Evolutionary conservation across 1,140 invertebrate species (phyloP), one percentile per base, ranked within the genome.

Genomic region (Trachymyrmex septentrionalis): DNA sequence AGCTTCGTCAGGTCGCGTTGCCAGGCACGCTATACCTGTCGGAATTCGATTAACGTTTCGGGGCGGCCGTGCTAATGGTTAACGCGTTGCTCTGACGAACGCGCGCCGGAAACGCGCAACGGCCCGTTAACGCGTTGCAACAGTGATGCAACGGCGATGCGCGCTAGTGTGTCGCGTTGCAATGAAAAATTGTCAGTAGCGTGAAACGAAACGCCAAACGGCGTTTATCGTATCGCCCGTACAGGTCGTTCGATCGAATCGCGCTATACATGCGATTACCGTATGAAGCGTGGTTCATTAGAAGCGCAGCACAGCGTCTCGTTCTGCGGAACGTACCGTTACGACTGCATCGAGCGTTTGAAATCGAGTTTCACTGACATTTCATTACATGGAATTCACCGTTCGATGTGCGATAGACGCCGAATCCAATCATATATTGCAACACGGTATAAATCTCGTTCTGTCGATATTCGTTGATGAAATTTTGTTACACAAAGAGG

Each of bases 11-110:
- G 76, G 64, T 75, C 66, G 69, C 81, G 59, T 77, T 69, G 67
- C 86, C 50, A 82, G 75, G 72, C 73, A 80, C 82, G 77, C 82
- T 77, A 69, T 81, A 85, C 67, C 78, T 76, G 76, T 84, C 85
- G 85, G 78, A 80, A 92, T 90, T 92, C 91, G 86, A 92, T 92
- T 92, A 92, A 71, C 84, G 71, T 86, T 86, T 86, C 55, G 66
- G 77, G 55, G 64, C 55, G 44, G 85, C 53, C 27, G 61, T 64
- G 73, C 81, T 86, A 86, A 87, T 87, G 76, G 84, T 86, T 87
- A 87, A 86, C 85, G 85, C 85, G 59, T 78, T 86, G 84, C 50
- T 38, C 30, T 21, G 9, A 14, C 30, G 75, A 77, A 76, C 57
- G 57, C 55, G 75, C 75, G 59, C 59, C 76, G 78, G 66, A 81